These are phyloP conservation scores for Polylopha cassiicola DNA, from an alignment of 2,888 invertebrate genomes.

Conservation along the genomic window DNA sequence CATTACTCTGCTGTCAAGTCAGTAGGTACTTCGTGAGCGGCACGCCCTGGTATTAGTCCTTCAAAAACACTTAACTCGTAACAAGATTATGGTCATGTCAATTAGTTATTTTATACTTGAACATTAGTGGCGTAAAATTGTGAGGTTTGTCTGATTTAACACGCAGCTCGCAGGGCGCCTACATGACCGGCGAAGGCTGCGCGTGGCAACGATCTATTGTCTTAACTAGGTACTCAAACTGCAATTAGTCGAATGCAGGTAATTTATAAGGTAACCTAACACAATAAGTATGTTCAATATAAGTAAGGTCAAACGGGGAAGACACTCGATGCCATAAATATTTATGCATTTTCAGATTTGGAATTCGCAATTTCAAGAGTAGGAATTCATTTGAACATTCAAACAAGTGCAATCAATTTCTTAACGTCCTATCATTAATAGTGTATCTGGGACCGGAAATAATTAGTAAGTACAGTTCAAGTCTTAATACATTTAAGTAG, in stretches of 20 bases:
- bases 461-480: no score
- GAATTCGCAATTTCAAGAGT: no score
- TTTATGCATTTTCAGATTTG: no score
- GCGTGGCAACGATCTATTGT: conserved; percentile 40
- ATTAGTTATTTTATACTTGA: conserved; percentile 61
- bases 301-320: no score
- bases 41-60: conserved; percentile 63
- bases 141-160: background rate
- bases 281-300: no score
- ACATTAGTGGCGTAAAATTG: conserved; percentile 45
- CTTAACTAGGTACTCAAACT: conserved; percentile 47
- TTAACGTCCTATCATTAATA: no score
- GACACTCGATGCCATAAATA: no score
- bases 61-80: conserved; percentile 54
- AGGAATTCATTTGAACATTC: no score
- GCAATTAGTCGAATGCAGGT: conserved; percentile 45
- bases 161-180: conserved; percentile 37
- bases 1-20: conserved; percentile 38
- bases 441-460: no score
- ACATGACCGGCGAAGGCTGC: conserved; percentile 48
- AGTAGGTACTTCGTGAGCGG: conserved; percentile 55
- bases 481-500: no score
- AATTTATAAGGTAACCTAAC: conserved; percentile 36
- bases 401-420: no score
- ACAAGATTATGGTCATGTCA: conserved; percentile 53